A percentile compares a stretch with the other conserved stretches of the same genome.
These are phyloP conservation scores for Pectinophora gossypiella DNA, from an alignment of 1,140 invertebrate species.

Conservation along the genomic window DNA sequence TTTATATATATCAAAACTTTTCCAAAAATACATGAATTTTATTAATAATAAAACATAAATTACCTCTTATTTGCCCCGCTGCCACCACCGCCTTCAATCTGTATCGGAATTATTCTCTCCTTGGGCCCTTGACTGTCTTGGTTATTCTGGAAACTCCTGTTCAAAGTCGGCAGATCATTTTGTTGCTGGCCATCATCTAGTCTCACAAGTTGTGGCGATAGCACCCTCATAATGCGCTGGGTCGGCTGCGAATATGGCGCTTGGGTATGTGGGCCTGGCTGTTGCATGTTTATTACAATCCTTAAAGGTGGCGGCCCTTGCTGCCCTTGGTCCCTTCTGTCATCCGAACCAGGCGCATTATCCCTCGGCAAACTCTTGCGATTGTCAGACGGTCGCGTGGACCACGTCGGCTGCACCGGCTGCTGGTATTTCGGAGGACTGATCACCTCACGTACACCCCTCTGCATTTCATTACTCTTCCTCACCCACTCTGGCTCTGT, in stretches of 20 bases:
- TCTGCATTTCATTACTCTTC: slow-evolving; percentile 63
- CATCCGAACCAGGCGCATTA: slow-evolving; percentile 45
- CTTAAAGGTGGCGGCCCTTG: slow-evolving; percentile 65
- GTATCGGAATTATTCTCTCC: slow-evolving; percentile 75
- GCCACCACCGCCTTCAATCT: slow-evolving; percentile 64
- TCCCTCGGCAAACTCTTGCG: slow-evolving; percentile 65
- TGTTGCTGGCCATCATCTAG: slow-evolving; percentile 50
- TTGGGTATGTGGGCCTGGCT: slow-evolving; percentile 24
- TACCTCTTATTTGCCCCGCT: slow-evolving; percentile 63
- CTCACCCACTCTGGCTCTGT: slow-evolving; percentile 61
- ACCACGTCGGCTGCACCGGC: slow-evolving; percentile 59
- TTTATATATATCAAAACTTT: background rate
- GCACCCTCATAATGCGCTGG: slow-evolving; percentile 67
- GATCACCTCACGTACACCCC: slow-evolving; percentile 44
- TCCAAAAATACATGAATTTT: background rate
- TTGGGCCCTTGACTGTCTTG: slow-evolving; percentile 54
- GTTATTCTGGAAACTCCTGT: slow-evolving; percentile 40
- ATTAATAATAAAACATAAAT: slow-evolving; percentile 8
- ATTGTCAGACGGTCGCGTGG: slow-evolving; percentile 62
- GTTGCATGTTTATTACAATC: slow-evolving; percentile 68
- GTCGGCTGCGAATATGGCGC: slow-evolving; percentile 58
- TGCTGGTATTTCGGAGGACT: slow-evolving; percentile 65
- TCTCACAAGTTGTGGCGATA: slow-evolving; percentile 66
- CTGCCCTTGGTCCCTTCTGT: slow-evolving; percentile 45
- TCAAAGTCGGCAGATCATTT: slow-evolving; percentile 54